Base-by-base conservation (phyloP, 2,113 vertebrate species). In the Serilophus lunatus region DNA sequence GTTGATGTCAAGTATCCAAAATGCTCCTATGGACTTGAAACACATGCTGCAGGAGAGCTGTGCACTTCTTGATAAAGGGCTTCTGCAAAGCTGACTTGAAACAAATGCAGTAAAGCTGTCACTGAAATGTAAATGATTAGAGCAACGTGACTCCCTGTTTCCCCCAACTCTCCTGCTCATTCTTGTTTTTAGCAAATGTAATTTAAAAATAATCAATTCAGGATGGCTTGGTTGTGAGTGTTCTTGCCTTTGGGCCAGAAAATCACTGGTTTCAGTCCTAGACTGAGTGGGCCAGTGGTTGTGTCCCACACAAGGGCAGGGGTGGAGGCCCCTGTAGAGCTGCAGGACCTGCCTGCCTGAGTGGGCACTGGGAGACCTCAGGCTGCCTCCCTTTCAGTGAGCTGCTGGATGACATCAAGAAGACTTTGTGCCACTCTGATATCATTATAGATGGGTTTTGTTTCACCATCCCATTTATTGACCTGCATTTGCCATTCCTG, bases 321-420 rank as follows among this genome's bases (percentile, higher is more conserved):
- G 23, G 9, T 36, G 57, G 38, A n/a, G 49, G 15, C 38, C 49
- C 63, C 66, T 28, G 29, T 28, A 35, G n/a, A 42, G 26, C 74
- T 63, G 64, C 18, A 42, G 65, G 54, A 85, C 36, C 53, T 35
- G 35, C 31, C 57, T 57, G 53, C 47, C 33, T 38, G 31, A 10
- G 3, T 10, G 33, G 45, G 49, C 1, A 1, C 38, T 18, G 51
- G 45, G 28, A 45, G 5, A 49, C 9, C 42, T 60, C 3, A 7
- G 38, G 42, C 29, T 81, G 13, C 23, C 7, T 78, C 70, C 60
- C 38, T 2, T 97, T 97, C 82, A 25, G 35, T 60, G 80, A 96
- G 36, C 60, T 97, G 77, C 85, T 94, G 77, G 90, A 95, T 69
- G 72, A 66, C 11, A 91, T 96, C 38, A 96, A 82, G 86, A 96